phyloP scores from a whole-genome alignment of 2,113 vertebrate species.

The Vulpes vulpes region DNA sequence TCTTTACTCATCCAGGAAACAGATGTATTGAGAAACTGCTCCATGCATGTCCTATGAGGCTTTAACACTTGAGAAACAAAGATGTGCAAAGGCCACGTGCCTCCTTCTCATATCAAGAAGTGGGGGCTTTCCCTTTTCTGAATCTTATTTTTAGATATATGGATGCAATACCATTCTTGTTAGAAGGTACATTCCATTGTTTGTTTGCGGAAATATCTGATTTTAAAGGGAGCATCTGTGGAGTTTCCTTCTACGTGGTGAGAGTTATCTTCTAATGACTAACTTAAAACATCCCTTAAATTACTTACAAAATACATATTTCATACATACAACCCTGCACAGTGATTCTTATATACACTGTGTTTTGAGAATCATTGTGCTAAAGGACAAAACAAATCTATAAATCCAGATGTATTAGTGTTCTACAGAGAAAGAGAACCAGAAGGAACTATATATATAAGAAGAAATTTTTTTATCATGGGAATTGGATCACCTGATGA shows the following conservation, averaged over 20 bases:
- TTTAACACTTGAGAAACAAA: not conserved
- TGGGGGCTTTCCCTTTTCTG: not conserved
- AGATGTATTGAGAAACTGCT: not conserved
- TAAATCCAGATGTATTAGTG: not conserved
- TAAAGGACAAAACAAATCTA: not conserved
- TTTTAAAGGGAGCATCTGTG: not conserved
- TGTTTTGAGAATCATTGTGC: not conserved
- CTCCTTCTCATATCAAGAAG: not conserved
- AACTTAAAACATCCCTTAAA: not conserved
- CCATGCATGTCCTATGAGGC: not conserved
- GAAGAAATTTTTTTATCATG: not conserved
- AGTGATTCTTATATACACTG: not conserved
- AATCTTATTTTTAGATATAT: not conserved
- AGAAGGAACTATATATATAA: not conserved
- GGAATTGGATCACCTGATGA: not conserved
- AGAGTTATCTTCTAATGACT: not conserved
- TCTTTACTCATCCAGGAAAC: not conserved
- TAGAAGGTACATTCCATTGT: not conserved
- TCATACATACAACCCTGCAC: not conserved
- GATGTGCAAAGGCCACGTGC: not conserved
- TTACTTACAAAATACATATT: not conserved
- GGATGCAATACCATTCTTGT: not conserved
- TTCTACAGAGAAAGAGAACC: not conserved
- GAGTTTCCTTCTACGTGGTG: not conserved
- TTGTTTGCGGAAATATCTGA: not conserved